Base-by-base conservation (phyloP, 2,888 invertebrate species). In the Agrochola litura region DNA sequence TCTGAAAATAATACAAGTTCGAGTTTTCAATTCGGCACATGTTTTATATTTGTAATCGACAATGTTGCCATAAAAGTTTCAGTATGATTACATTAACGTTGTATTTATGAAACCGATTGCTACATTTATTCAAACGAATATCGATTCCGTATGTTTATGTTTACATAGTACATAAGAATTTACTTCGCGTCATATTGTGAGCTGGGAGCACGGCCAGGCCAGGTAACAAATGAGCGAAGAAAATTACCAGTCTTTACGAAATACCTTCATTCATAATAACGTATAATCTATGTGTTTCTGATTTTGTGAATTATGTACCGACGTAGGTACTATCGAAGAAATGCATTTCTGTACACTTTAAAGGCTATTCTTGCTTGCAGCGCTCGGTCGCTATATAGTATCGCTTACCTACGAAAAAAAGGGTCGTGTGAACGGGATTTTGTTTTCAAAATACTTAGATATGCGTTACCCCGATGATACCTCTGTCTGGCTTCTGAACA, bases 51-150 rank as follows among this genome's bases (percentile, higher is more conserved):
- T 73, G 58, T 83, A 83, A 81, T 88, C 81, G 75, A 72, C 68
- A 71, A 81, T 71, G 65, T 76, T 72, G 77, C 77, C 43, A 81
- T 87, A 85, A 87, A 87, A 67, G 79, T 81, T 79, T 87, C 87
- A 87, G 68, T 83, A 56, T 82, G 89, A 77, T 89, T 87, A 87
- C 88, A 80, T 83, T 77, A 78, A 52, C 69, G 52, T 52, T 46
- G 63, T 89, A 82, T 87, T 86, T 85, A 89, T 73, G 78, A 67
- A 73, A 69, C 52, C 71, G 61, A 82, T 85, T 79, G 69, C 77
- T 69, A 79, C 78, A 72, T 81, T 75, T 86, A 77, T 86, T 76
- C 70, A 69, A 80, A 76, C 54, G 25, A 61, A 85, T 77, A 85
- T 87, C 52, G 87, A 79, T 88, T 67, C 56, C 76, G 54, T 76